These are phyloP conservation scores for Theocolax elegans DNA, from an alignment of 1,140 invertebrate species.

Conservation along the genomic window DNA sequence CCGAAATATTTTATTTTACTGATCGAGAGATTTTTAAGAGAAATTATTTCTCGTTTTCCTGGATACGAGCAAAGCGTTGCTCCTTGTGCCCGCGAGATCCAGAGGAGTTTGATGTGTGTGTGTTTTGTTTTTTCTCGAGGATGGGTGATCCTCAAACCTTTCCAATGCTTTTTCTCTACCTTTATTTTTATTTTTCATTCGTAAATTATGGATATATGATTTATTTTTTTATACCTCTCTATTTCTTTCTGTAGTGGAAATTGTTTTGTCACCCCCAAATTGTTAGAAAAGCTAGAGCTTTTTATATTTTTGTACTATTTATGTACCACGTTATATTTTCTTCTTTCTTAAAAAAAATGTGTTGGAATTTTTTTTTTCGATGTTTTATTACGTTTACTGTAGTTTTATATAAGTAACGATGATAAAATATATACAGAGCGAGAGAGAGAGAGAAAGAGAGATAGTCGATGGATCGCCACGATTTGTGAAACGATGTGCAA, in stretches of 20 bases:
- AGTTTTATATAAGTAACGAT: not conserved
- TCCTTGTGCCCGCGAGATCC: slow-evolving; percentile 65
- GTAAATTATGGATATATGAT: slow-evolving; percentile 22
- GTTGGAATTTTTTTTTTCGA: not conserved
- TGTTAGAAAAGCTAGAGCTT: no score
- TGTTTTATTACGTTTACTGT: not conserved
- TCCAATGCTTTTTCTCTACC: slow-evolving; percentile 32
- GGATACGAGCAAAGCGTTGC: slow-evolving; percentile 50
- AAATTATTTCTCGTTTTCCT: not conserved
- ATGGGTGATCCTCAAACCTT: not conserved
- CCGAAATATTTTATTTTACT: not conserved
- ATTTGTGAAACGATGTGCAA: not conserved
- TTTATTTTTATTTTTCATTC: slow-evolving; percentile 6
- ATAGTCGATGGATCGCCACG: no score
- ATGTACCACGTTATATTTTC: no score
- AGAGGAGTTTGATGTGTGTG: slow-evolving; percentile 7
- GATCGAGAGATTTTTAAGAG: not conserved
- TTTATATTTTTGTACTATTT: no score
- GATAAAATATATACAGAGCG: no score
- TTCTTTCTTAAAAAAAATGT: not conserved
- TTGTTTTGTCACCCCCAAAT: not conserved
- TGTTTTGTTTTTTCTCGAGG: not conserved
- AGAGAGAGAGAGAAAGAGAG: no score
- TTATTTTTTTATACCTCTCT: slow-evolving; percentile 16
- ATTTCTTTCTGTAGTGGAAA: not conserved